Base-by-base conservation (phyloP, 2,797 vertebrate species). In the Neosalanx taihuensis region DNA sequence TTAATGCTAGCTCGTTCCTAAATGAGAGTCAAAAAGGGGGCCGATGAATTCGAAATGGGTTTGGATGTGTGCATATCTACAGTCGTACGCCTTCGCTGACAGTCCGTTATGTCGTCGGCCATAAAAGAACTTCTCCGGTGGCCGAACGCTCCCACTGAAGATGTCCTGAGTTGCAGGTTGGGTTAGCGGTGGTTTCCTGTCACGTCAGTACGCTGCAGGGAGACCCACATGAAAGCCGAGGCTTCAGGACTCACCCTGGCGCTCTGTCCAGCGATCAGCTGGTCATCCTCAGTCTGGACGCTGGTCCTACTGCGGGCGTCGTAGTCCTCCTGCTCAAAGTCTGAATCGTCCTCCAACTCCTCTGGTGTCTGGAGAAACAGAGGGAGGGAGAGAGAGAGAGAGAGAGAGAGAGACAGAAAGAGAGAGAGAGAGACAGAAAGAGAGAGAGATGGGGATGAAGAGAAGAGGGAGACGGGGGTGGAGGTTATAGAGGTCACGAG, bases 261-360 rank as follows among this genome's bases (percentile, higher is more conserved):
- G 41, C 97, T 99, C 73, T 98, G 96, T 56, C 97, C 98, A 33
- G 93, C 95, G 81, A 99, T 98, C 69, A 97, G 95, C 84, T 99
- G 97, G 84, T 99, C 97, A 9, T 99, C 96, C 83, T 98, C 96
- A 0, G 98, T 99, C 89, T 99, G 97, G 83, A 97, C 93, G 0
- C 98, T 99, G 17, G 97, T 99, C 89, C 97, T 93, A 89, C 97
- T 99, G 84, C 95, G 94, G 76, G 94, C 91, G 29, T 99, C 97
- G 6, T 98, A 97, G 89, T 99, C 98, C 86, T 99, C 97, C 0
- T 95, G 96, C 89, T 99, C 97, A 78, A 99, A 99, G 92, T 99
- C 98, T 0, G 98, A 99, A 85, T 99, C 98, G 72, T 99, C 90
- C 76, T 92, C 98, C 89, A 99, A 70, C 86, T 99, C 98, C 79